Evolutionary conservation across 1,140 invertebrate genomes (phyloP).

Genomic region (Chlorops oryzae): DNA sequence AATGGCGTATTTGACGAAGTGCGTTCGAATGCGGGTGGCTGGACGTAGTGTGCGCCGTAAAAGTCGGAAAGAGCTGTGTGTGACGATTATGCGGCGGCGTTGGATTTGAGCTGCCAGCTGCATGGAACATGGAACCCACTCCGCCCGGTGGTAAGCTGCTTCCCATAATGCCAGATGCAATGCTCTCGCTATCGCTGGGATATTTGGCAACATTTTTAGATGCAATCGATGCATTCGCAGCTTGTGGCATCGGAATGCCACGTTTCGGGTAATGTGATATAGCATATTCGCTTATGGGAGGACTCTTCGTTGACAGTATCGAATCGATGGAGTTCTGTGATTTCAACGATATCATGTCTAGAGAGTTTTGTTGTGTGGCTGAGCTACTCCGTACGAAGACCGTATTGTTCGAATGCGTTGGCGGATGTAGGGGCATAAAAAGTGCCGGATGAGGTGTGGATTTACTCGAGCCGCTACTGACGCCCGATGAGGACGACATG

Average conservation of each 20-base stretch:
- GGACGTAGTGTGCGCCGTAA: slow-evolving; percentile 21
- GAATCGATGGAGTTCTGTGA: slow-evolving; percentile 47
- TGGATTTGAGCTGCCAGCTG: slow-evolving; percentile 8
- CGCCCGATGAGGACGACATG: too few relatives aligned
- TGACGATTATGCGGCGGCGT: slow-evolving; percentile 30
- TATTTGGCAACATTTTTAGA: slow-evolving; percentile 56
- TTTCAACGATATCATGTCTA: slow-evolving; percentile 41
- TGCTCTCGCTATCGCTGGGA: slow-evolving; percentile 56
- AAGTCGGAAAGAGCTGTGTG: slow-evolving; percentile 39
- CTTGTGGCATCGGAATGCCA: slow-evolving; percentile 28
- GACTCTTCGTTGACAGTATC: slow-evolving; percentile 42
- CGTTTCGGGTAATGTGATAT: slow-evolving; percentile 30
- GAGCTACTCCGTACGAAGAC: slow-evolving; percentile 13
- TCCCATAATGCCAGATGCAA: slow-evolving; percentile 50
- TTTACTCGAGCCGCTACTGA: slow-evolving; percentile 16
- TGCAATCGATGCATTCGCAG: slow-evolving; percentile 41
- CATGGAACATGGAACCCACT: slow-evolving; percentile 12
- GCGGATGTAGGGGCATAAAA: slow-evolving; percentile 27
- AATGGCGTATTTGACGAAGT: slow-evolving; percentile 44
- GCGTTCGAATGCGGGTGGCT: slow-evolving; percentile 21
- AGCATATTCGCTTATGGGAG: slow-evolving; percentile 33
- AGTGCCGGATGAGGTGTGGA: slow-evolving; percentile 21
- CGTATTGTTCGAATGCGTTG: slow-evolving; percentile 14
- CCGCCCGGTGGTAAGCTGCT: slow-evolving; percentile 8
- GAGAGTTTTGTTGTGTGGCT: slow-evolving; percentile 18